These are phyloP conservation scores for Patella vulgata DNA, from an alignment of 1,140 invertebrate genomes.

Conservation along the genomic window DNA sequence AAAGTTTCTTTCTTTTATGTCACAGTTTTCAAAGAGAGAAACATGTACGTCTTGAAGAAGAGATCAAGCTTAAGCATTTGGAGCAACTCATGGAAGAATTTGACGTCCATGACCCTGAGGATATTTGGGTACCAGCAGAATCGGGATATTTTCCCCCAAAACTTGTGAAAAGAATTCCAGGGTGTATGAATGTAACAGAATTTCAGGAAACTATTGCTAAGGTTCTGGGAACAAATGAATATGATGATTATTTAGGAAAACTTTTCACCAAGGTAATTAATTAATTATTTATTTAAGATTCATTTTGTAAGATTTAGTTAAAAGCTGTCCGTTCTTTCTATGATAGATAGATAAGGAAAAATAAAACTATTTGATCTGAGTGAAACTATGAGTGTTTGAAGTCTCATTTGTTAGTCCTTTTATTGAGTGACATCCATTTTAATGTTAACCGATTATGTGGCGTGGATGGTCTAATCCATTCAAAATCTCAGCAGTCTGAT, in stretches of 20 bases:
- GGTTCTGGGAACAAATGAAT: conserved; percentile 58
- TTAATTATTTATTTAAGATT: no score
- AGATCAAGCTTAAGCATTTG: conserved; percentile 62
- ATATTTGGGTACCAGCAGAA: conserved; percentile 47
- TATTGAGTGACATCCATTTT: no score
- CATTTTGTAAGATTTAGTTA: no score
- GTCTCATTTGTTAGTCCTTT: no score
- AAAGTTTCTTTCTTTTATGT: no score
- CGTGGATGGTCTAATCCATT: no score
- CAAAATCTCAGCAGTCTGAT: no score
- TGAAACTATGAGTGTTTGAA: no score
- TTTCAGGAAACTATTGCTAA: conserved; percentile 60
- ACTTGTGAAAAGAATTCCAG: conserved; percentile 48
- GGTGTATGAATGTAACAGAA: conserved; percentile 59
- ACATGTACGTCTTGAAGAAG: conserved; percentile 60
- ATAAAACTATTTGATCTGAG: no score
- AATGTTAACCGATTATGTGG: no score
- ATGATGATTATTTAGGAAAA: conserved; percentile 63
- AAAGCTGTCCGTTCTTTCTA: no score
- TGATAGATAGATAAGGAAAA: no score
- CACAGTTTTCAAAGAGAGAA: conserved; percentile 56
- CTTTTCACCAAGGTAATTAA: conserved; percentile 60
- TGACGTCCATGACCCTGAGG: conserved; percentile 49
- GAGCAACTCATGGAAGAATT: conserved; percentile 60
- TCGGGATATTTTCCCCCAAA: conserved; percentile 49